These are phyloP conservation scores for Euclidia mi DNA, from an alignment of 2,888 invertebrate species.

Conservation along the genomic window DNA sequence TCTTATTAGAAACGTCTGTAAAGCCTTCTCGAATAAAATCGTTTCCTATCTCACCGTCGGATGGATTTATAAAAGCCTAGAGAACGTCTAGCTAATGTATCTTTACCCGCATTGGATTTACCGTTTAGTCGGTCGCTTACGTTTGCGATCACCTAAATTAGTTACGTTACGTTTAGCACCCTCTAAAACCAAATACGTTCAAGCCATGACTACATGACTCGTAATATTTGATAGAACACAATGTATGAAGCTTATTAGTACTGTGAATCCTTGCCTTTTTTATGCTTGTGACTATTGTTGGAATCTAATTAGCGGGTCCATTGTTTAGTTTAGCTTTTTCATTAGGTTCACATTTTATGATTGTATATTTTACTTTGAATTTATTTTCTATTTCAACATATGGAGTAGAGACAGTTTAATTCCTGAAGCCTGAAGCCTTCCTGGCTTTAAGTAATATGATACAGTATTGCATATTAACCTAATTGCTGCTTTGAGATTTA, in stretches of 20 bases:
- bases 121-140: constrained; percentile 24
- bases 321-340: constrained; percentile 46
- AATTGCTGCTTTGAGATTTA: too few species aligned
- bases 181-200: constrained; percentile 32
- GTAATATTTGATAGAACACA: constrained; percentile 18
- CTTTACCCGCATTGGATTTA: constrained; percentile 43
- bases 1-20: background rate
- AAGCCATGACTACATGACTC: constrained; percentile 19
- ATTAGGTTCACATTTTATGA: constrained; percentile 39
- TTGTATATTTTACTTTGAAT: background rate
- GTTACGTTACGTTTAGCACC: constrained; percentile 27
- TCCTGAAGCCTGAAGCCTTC: too few species aligned
- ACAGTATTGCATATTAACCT: too few species aligned
- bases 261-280: constrained; percentile 33
- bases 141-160: constrained; percentile 27
- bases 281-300: constrained; percentile 37
- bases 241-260: constrained; percentile 17
- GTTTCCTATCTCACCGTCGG: constrained; percentile 30
- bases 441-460: too few species aligned
- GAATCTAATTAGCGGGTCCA: constrained; percentile 45
- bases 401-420: too few species aligned
- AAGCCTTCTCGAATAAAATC: constrained; percentile 11
- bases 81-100: constrained; percentile 41
- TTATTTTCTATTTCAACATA: too few species aligned
- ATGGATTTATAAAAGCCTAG: constrained; percentile 29